Evolutionary conservation across 2,113 vertebrate genomes (phyloP).

Genomic region (Pteronura brasiliensis): DNA sequence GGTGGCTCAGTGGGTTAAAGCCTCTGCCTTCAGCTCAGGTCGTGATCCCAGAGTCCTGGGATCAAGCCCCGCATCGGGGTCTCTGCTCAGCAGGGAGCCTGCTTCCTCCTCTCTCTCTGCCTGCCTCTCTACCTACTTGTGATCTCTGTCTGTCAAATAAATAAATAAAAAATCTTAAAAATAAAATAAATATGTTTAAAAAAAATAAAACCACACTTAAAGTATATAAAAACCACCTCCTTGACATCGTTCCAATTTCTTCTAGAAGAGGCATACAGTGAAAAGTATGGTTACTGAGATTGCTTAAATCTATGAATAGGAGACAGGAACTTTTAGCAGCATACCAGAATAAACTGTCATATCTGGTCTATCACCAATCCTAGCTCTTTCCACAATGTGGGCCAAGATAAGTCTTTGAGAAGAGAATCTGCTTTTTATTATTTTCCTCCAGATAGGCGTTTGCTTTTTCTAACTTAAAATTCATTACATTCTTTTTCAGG

Average conservation of each 20-base stretch:
- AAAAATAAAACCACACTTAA: not conserved
- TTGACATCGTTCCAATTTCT: not conserved
- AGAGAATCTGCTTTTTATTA: slow-evolving; percentile 65
- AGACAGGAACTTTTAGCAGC: not conserved
- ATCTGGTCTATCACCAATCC: not conserved
- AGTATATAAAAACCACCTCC: not conserved
- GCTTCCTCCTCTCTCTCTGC: too few species aligned
- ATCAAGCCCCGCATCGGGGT: too few species aligned
- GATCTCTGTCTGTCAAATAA: too few species aligned
- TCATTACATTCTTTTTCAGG: slow-evolving; percentile 59
- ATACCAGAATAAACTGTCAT: not conserved
- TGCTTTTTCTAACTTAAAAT: slow-evolving; percentile 66
- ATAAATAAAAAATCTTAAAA: too few species aligned
- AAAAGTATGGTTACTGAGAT: not conserved
- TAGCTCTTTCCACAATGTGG: not conserved
- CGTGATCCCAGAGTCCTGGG: too few species aligned
- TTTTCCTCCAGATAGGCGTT: slow-evolving; percentile 39
- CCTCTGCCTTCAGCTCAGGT: too few species aligned
- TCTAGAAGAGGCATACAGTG: not conserved
- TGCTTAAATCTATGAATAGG: not conserved
- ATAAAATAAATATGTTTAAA: too few species aligned
- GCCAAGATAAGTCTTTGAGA: slow-evolving; percentile 16
- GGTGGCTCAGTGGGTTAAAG: too few species aligned
- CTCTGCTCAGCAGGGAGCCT: too few species aligned
- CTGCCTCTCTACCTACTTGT: too few species aligned